A percentile compares a stretch with the other conserved stretches of the same genome.
These are phyloP conservation scores for Plectropomus leopardus DNA, from an alignment of 2,113 vertebrate genomes.

Conservation along the genomic window DNA sequence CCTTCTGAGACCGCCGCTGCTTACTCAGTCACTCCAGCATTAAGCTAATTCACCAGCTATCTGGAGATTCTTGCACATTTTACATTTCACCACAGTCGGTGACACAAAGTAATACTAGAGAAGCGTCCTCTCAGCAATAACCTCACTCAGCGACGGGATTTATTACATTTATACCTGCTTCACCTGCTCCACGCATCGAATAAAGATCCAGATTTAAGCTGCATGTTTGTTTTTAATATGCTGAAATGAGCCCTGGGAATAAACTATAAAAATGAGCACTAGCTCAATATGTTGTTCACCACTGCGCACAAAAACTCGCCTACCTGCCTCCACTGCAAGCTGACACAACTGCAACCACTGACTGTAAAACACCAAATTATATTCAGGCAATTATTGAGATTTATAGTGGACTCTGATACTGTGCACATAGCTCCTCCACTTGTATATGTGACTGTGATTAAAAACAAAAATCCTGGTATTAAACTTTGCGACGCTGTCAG, in stretches of 20 bases:
- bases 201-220: slow-evolving; percentile 19
- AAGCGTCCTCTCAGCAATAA: slow-evolving; percentile 53
- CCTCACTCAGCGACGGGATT: slow-evolving; percentile 5
- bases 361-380: neutral
- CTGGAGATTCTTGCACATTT: slow-evolving; percentile 52
- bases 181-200: neutral
- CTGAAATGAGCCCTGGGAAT: slow-evolving; percentile 22
- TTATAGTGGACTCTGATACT: neutral
- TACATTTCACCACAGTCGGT: slow-evolving; percentile 32
- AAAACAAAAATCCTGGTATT: slow-evolving; percentile 1
- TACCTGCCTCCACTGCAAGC: neutral
- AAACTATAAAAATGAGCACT: slow-evolving; percentile 37
- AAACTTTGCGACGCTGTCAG: neutral
- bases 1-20: slow-evolving; percentile 51
- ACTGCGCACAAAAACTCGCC: neutral
- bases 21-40: slow-evolving; percentile 71
- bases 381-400: neutral
- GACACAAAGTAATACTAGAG: slow-evolving; percentile 25
- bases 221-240: slow-evolving; percentile 43
- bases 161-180: slow-evolving; percentile 35
- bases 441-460: neutral
- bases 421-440: neutral
- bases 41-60: slow-evolving; percentile 68
- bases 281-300: slow-evolving; percentile 15
- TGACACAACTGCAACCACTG: neutral